A percentile compares a stretch with the other conserved stretches of the same genome.
Conservation (phyloP, 2,797 vertebrate species). For the Antrozous pallidus region DNA sequence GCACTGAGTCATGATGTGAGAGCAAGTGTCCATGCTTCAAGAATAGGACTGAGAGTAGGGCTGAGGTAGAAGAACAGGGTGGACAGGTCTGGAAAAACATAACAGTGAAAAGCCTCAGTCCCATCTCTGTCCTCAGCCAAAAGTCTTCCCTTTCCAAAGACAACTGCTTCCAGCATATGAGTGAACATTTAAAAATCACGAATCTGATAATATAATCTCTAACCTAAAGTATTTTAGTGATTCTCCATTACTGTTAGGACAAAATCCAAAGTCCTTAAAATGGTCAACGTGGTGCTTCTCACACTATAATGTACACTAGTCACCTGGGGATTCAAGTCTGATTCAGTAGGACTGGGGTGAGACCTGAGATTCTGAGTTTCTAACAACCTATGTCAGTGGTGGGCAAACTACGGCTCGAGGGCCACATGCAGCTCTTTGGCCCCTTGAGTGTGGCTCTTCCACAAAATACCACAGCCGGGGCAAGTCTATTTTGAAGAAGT, state of each 20-base stretch:
- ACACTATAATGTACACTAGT: background rate
- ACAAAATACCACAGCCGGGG: too few species aligned
- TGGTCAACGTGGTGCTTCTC: background rate
- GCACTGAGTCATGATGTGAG: background rate
- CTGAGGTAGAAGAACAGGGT: background rate
- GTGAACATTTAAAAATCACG: conserved; percentile 4
- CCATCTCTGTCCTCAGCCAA: background rate
- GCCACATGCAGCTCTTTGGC: too few species aligned
- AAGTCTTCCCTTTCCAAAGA: background rate
- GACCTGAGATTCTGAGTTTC: background rate
- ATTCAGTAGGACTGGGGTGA: background rate
- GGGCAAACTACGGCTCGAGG: too few species aligned
- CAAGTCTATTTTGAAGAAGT: too few species aligned
- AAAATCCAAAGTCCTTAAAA: conserved; percentile 29
- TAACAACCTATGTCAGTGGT: too few species aligned
- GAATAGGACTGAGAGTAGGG: background rate
- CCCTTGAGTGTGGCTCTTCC: too few species aligned
- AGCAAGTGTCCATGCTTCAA: background rate
- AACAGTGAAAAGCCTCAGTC: background rate
- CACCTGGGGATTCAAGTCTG: background rate
- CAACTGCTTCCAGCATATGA: background rate
- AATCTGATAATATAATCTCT: background rate
- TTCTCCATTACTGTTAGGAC: background rate
- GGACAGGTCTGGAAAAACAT: background rate
- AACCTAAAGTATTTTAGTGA: conserved; percentile 2